Evolutionary conservation across 2,797 vertebrate genomes (phyloP), one percentile per base, ranked within the genome.

Genomic region (Melanotaenia pygmaea): DNA sequence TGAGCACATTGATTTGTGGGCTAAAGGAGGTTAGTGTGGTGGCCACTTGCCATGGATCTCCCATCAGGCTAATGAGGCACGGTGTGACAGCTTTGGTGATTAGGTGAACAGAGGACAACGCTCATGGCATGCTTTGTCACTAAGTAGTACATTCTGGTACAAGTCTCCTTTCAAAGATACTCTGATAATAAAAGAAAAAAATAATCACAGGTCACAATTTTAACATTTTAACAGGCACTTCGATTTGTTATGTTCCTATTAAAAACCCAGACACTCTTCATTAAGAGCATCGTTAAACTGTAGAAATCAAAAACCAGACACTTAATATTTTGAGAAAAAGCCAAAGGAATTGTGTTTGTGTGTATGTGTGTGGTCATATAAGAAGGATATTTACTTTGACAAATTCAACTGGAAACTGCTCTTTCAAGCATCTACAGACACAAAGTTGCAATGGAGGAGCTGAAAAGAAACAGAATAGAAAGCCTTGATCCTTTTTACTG

Each of bases 1-100:
- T 43, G 86, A 82, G 61, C 50, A 59, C 86, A 91, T 88, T 90
- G 91, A 93, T 93, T 91, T 79, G 85, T 61, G 83, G 82, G 82
- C 83, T 67, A 71, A 14, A 4, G 74, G 84, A 86, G 89, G 89
- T 87, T 81, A 78, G 74, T 30, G 61, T 12, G 37, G 78, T 82
- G 84, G 82, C 67, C 18, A 65, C 77, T 72, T 76, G 83, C 79
- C 83, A 88, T 82, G 72, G 89, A 91, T 90, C 88, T 87, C 82
- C 83, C 80, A 88, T 93, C 89, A 89, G 79, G 84, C 88, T 92
- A 93, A 93, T 90, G 85, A 92, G 87, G 84, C 74, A 50, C 20
- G 20, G 61, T 60, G 13, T 88, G 91, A 89, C 91, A 89, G 82
- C 80, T 76, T 81, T 75, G 83, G 83, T 83, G 82, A 85, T 80